Evolutionary conservation across 2,888 invertebrate genomes (phyloP), one percentile per base, ranked within the genome.

Genomic region (Stratiomys singularior): DNA sequence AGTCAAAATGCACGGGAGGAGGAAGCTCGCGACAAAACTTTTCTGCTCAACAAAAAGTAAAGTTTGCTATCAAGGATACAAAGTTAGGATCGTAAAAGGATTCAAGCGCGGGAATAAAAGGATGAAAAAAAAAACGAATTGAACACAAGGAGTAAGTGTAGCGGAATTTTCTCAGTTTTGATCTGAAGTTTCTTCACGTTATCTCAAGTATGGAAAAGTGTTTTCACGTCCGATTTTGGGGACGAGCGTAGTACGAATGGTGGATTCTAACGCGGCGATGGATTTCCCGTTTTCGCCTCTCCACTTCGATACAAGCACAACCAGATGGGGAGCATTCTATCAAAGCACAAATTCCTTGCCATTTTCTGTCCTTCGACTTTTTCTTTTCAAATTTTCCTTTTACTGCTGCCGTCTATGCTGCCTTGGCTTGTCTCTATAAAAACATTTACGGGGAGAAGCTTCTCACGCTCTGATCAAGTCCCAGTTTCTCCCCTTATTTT

Each of bases 221-320:
- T 74, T 58, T 76, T 66, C 77, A 67, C 78, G 79, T 78, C 79
- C 78, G 79, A 67, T 79, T 79, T 78, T 79, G 79, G 78, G 79
- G 79, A 79, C 79, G 79, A 77, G 78, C 79, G 72, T 77, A 66
- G 44, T 52, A 77, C 78, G 79, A 79, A 79, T 79, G 79, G 66
- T 69, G 64, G 60, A 76, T 25, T 64, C 63, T 76, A 76, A 76
- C 64, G 72, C 56, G 71, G 66, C 77, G 79, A 77, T 64, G 79
- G 64, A 78, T 79, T 79, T 79, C 66, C 77, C 71, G 46, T 78
- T 58, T 74, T 69, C 46, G 9, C 28, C 15, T 11, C 21, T 67
- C 18, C 15, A 28, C 37, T 44, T 15, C 69, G 69, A 69, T 69
- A 69, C 69, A 30, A 37, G 46, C 69, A 77, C 77, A 60, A 69